Evolutionary conservation across 2,797 vertebrate genomes (phyloP), one percentile per base, ranked within the genome.

Genomic region (Galagoides demidoff): DNA sequence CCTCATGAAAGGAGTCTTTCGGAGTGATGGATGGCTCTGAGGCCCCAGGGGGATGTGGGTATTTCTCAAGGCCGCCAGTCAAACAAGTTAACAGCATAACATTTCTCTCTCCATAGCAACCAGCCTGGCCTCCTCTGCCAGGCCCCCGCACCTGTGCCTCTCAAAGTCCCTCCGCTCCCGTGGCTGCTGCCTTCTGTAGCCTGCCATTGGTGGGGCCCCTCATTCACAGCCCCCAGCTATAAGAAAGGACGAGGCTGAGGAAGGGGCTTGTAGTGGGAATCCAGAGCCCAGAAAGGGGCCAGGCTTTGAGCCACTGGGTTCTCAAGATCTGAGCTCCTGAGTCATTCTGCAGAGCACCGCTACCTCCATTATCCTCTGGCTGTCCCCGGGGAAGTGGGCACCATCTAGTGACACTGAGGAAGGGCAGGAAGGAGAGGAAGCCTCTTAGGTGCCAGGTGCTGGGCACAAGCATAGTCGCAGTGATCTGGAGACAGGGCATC

Each of bases 91-190:
- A 96, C 93, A 3, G 43, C 83, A 86, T 90, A 94, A 93, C 78
- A 77, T 92, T 97, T 96, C 94, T 94, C 95, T 97, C 97, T 97
- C 97, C 96, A 97, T 96, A 95, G 96, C 96, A 98, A 98, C 96
- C 2, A 0, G 85, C 68, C 52, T 9, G 61, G 94, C 63, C 85
- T 92, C 71, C 87, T 85, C 76, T 9, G 27, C 76, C 92, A 66
- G 78, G 77, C 49, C 71, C 71, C 68, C 23, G 82, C 90, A 92
- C 85, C 94, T 94, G 79, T 78, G 84, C 76, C 71, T 92, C 89
- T 16, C 70, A 25, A 77, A 85, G 43, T 3, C 52, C 77, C 78
- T 93, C 37, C 11, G 91, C 61, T 63, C 25, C 37, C 0, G 0
- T 37, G 66, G 61, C 78, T 78, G 66, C 85, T 22, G n/a, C 61